phyloP scores from a whole-genome alignment of 2,888 invertebrate species.

The Acleris cristana region DNA sequence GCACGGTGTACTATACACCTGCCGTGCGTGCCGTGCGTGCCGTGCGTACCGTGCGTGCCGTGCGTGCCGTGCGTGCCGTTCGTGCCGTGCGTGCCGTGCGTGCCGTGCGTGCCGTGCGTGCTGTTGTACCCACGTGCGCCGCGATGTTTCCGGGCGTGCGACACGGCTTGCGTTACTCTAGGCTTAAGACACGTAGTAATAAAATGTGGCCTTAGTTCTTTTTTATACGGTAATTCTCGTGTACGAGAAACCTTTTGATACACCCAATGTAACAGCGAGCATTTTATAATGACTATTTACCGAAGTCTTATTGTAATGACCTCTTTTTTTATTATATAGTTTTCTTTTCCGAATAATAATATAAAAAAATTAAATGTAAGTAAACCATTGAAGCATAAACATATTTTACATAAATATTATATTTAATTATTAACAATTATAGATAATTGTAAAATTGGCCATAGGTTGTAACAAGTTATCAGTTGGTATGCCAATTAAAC shows the following conservation, averaged over 20 bases:
- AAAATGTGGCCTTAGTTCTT: slow-evolving; percentile 78
- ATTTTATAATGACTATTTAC: slow-evolving; percentile 73
- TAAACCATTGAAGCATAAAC: slow-evolving; percentile 83
- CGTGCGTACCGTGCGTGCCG: too few species aligned
- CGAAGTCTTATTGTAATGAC: slow-evolving; percentile 71
- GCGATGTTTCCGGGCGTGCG: slow-evolving; percentile 48
- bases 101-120: slow-evolving; percentile 48
- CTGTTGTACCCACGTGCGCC: background rate
- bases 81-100: too few species aligned
- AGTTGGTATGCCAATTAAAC: slow-evolving; percentile 83
- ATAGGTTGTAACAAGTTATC: slow-evolving; percentile 83
- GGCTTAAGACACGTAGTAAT: slow-evolving; percentile 71
- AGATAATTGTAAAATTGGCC: slow-evolving; percentile 84
- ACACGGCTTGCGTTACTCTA: slow-evolving; percentile 63
- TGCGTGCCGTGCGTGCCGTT: too few species aligned
- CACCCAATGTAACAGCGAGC: slow-evolving; percentile 61
- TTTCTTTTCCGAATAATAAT: slow-evolving; percentile 78
- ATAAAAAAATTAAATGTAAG: slow-evolving; percentile 81
- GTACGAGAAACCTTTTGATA: slow-evolving; percentile 47
- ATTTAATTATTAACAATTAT: slow-evolving; percentile 83
- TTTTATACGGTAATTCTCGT: slow-evolving; percentile 60
- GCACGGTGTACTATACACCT: background rate
- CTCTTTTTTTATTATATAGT: slow-evolving; percentile 69
- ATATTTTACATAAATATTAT: slow-evolving; percentile 84
- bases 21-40: too few species aligned